phyloP scores from a whole-genome alignment of 2,888 invertebrate genomes.

The Apodemia mormo region DNA sequence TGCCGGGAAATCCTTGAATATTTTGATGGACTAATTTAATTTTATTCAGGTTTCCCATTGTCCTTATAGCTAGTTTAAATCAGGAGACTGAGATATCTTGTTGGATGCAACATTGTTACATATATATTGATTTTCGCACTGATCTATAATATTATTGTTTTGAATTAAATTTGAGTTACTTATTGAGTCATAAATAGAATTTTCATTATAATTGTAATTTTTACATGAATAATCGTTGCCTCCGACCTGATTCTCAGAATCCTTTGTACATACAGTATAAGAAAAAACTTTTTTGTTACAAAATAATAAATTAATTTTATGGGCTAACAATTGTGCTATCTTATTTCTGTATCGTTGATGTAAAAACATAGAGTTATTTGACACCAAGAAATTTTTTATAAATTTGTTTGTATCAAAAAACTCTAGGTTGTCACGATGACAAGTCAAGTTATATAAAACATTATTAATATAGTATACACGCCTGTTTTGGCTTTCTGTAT shows the following conservation, averaged over 20 bases:
- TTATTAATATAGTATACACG: neutral
- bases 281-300: neutral
- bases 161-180: no score
- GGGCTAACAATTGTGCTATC: neutral
- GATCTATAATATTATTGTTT: no score
- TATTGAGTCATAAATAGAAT: no score
- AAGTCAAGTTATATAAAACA: neutral
- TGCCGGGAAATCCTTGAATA: neutral
- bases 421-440: neutral
- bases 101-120: no score
- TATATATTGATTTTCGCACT: no score
- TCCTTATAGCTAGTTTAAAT: neutral
- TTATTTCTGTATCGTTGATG: neutral
- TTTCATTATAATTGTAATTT: no score
- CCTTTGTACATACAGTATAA: no score
- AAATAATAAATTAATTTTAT: neutral
- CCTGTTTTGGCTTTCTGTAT: neutral
- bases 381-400: neutral
- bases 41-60: neutral
- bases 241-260: no score
- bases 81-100: neutral
- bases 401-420: neutral
- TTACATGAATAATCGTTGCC: no score
- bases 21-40: neutral
- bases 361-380: neutral